Evolutionary conservation across 2,113 vertebrate species (phyloP).

Genomic region (Chionodraco myersi): DNA sequence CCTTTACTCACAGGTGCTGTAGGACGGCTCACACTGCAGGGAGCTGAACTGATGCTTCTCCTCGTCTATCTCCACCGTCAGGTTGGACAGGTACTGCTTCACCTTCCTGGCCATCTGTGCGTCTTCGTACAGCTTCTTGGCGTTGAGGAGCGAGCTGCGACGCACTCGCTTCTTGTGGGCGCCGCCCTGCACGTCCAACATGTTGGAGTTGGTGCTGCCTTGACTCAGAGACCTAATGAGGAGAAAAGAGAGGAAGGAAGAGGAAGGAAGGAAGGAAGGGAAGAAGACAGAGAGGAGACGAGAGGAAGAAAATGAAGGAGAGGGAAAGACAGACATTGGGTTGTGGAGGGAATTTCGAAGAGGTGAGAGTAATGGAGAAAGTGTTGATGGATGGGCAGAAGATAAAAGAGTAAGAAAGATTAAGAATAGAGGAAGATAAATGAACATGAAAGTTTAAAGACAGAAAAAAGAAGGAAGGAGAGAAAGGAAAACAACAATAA

Average conservation of each 20-base stretch:
- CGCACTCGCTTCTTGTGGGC: slow-evolving; percentile 98
- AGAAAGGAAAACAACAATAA: slow-evolving; percentile 18
- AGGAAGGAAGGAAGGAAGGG: slow-evolving; percentile 5
- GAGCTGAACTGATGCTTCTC: slow-evolving; percentile 95
- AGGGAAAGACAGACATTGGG: not conserved
- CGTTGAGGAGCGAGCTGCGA: slow-evolving; percentile 98
- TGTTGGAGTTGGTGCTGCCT: slow-evolving; percentile 92
- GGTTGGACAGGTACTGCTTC: slow-evolving; percentile 95
- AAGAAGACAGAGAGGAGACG: not conserved
- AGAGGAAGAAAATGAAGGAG: not conserved
- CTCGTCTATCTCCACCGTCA: slow-evolving; percentile 95
- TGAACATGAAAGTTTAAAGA: not conserved
- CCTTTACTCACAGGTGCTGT: slow-evolving; percentile 90
- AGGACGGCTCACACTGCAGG: slow-evolving; percentile 94
- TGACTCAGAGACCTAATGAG: slow-evolving; percentile 92
- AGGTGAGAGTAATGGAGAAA: not conserved
- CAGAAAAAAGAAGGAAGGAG: slow-evolving; percentile 8
- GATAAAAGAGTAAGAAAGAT: not conserved
- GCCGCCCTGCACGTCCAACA: slow-evolving; percentile 94
- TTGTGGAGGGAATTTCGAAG: not conserved
- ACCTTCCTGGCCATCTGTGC: slow-evolving; percentile 98
- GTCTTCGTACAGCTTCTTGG: slow-evolving; percentile 98
- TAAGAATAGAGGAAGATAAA: not conserved
- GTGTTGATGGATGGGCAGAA: slow-evolving; percentile 5
- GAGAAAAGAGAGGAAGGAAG: not conserved